Conservation (phyloP, 1,140 invertebrate species). For the Drosophila sucinea region DNA sequence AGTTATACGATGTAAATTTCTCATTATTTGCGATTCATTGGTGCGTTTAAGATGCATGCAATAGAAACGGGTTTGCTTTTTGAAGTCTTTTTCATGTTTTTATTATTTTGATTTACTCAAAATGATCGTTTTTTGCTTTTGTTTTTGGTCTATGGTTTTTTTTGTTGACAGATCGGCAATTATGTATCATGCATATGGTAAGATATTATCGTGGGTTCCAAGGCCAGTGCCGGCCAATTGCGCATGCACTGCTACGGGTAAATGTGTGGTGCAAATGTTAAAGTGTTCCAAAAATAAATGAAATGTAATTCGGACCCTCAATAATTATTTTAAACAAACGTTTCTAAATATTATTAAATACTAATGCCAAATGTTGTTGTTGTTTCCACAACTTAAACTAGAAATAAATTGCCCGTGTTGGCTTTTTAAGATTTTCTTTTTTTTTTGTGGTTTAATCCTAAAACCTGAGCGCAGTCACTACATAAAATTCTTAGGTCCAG, state of each 20-base stretch:
- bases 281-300: constrained; percentile 16
- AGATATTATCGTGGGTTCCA: constrained; percentile 20
- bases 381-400: constrained; percentile 36
- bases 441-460: constrained; percentile 30
- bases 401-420: constrained; percentile 39
- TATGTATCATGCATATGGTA: constrained; percentile 39
- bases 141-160: constrained; percentile 52
- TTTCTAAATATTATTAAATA: constrained; percentile 26
- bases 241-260: constrained; percentile 11
- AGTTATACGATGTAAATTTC: constrained; percentile 2
- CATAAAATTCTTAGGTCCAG: neutral
- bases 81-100: constrained; percentile 12
- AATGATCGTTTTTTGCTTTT: constrained; percentile 32
- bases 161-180: constrained; percentile 40
- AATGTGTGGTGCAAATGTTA: constrained; percentile 17
- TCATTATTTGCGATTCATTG: constrained; percentile 6
- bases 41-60: constrained; percentile 2
- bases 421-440: constrained; percentile 8
- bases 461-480: constrained; percentile 40
- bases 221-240: neutral
- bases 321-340: constrained; percentile 10
- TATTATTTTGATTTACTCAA: constrained; percentile 23
- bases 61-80: constrained; percentile 6
- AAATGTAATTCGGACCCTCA: constrained; percentile 20
- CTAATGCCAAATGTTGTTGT: constrained; percentile 21